A percentile compares a stretch with the other conserved stretches of the same genome.
Conservation (phyloP, 2,113 vertebrate genomes). For the Petromus typicus region DNA sequence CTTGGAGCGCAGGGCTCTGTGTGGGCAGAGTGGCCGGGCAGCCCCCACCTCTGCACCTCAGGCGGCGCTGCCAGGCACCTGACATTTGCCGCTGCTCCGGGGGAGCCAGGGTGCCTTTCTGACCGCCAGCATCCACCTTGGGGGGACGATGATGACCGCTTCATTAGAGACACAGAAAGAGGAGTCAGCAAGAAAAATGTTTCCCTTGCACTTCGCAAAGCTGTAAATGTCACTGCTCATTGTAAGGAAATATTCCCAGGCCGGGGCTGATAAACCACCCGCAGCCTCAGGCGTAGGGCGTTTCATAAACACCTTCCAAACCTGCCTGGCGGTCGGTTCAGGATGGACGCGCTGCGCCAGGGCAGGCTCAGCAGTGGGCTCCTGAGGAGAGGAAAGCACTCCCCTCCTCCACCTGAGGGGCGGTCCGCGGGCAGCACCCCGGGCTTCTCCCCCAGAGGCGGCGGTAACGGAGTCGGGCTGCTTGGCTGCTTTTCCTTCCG, state of each 20-base stretch:
- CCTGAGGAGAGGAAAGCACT: not conserved
- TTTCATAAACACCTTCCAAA: slow-evolving; percentile 23
- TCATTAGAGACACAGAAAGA: slow-evolving; percentile 49
- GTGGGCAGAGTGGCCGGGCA: not conserved
- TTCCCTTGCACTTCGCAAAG: slow-evolving; percentile 45
- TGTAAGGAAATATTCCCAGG: slow-evolving; percentile 24
- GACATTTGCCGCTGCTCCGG: slow-evolving; percentile 8
- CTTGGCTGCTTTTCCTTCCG: not conserved
- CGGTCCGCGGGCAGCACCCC: too few species aligned
- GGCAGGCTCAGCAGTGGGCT: not conserved
- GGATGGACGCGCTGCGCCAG: not conserved
- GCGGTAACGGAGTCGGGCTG: not conserved
- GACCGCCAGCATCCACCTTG: slow-evolving; percentile 5
- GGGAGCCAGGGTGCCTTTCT: not conserved
- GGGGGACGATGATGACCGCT: not conserved
- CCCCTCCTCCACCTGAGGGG: too few species aligned
- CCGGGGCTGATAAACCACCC: slow-evolving; percentile 57
- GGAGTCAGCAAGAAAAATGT: slow-evolving; percentile 73
- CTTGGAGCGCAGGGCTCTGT: not conserved
- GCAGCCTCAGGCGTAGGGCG: not conserved
- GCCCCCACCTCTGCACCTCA: not conserved
- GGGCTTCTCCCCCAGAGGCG: not conserved
- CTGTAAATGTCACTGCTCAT: slow-evolving; percentile 74
- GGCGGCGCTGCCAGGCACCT: not conserved
- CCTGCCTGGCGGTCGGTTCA: not conserved